These are phyloP conservation scores for Etheostoma cragini DNA, from an alignment of 2,113 vertebrate genomes.

Conservation along the genomic window DNA sequence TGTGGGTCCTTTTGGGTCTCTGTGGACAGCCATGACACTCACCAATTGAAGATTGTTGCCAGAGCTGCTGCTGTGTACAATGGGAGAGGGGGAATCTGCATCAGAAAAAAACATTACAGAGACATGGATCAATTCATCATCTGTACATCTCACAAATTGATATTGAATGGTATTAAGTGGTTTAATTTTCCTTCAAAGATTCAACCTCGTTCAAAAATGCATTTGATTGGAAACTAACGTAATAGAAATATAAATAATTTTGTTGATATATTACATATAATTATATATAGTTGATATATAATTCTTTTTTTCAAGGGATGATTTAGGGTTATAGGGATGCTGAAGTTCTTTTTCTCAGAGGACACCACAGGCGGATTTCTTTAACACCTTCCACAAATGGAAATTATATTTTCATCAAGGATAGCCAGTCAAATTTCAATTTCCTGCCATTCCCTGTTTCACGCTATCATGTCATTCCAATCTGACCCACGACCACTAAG, in stretches of 20 bases:
- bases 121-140: not conserved
- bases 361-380: not conserved
- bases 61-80: not conserved
- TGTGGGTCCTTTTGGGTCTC: not conserved
- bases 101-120: not conserved
- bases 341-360: not conserved
- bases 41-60: not conserved
- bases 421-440: slow-evolving; percentile 27
- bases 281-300: not conserved
- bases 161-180: not conserved
- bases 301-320: not conserved
- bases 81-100: not conserved
- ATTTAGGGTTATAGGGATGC: not conserved
- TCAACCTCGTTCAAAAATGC: not conserved
- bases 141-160: not conserved
- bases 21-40: not conserved
- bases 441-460: not conserved
- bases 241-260: not conserved
- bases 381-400: slow-evolving; percentile 13
- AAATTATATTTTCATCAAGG: slow-evolving; percentile 34
- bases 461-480: not conserved
- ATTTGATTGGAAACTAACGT: not conserved
- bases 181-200: slow-evolving; percentile 1
- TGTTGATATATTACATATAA: not conserved
- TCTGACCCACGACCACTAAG: not conserved